A percentile compares a stretch with the other conserved stretches of the same genome.
These are phyloP conservation scores for Camponotus floridanus DNA, from an alignment of 1,140 invertebrate genomes.

Conservation along the genomic window DNA sequence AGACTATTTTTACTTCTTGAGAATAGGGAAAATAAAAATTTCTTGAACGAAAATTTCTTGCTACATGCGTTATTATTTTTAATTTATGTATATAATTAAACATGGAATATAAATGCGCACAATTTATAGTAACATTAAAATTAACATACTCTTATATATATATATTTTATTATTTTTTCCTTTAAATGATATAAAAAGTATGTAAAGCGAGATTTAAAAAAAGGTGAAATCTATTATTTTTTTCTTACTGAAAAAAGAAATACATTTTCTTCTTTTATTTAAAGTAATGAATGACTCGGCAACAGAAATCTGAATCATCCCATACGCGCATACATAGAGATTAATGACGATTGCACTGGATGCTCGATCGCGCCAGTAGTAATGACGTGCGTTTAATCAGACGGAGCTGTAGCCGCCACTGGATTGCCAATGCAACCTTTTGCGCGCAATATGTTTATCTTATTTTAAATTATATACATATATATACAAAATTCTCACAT, in stretches of 20 bases:
- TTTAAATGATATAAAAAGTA: too few relatives aligned
- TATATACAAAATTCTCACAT: not conserved
- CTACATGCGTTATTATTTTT: too few relatives aligned
- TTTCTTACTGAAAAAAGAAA: not conserved
- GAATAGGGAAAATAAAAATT: too few relatives aligned
- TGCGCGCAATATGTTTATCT: not conserved
- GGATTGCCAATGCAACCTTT: not conserved
- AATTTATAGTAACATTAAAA: too few relatives aligned
- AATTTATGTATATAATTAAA: too few relatives aligned
- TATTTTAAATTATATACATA: not conserved
- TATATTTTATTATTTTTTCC: too few relatives aligned
- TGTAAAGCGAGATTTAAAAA: too few relatives aligned
- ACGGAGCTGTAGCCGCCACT: not conserved
- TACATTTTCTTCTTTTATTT: too few relatives aligned
- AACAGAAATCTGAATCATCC: not conserved
- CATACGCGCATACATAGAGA: not conserved
- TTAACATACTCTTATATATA: too few relatives aligned
- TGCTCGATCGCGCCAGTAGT: slow-evolving; percentile 17
- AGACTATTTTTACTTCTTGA: too few relatives aligned
- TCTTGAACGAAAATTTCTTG: too few relatives aligned
- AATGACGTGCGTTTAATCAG: not conserved
- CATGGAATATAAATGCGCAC: too few relatives aligned
- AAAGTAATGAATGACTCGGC: not conserved
- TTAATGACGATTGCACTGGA: slow-evolving; percentile 25
- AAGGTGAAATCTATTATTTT: not conserved